Percentiles rank a stretch among this genome's conserved stretches.
Evolutionary conservation across 2,888 invertebrate genomes (phyloP).

Genomic region (Eugnorisma glareosa): DNA sequence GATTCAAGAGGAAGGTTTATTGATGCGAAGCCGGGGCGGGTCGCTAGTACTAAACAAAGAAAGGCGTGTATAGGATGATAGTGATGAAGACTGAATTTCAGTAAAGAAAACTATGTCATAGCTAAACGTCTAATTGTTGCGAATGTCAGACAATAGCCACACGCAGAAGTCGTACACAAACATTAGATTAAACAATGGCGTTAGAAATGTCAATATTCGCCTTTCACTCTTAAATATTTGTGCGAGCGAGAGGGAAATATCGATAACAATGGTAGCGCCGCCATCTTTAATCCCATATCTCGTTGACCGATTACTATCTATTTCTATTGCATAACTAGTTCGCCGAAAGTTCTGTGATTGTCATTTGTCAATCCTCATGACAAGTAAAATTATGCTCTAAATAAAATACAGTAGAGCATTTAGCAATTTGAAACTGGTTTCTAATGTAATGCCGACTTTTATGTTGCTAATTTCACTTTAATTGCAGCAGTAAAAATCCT

Average conservation of each 20-base stretch:
- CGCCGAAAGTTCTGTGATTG: slow-evolving; percentile 35
- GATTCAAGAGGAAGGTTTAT: no score
- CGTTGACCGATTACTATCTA: slow-evolving; percentile 28
- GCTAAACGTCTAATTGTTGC: background rate
- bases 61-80: background rate
- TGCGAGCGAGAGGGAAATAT: slow-evolving; percentile 10
- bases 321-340: slow-evolving; percentile 35
- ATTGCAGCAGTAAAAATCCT: background rate
- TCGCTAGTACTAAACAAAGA: background rate
- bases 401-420: background rate
- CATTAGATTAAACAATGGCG: slow-evolving; percentile 23
- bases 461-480: slow-evolving; percentile 33
- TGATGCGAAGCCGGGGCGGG: no score
- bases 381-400: slow-evolving; percentile 31
- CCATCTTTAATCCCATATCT: slow-evolving; percentile 36
- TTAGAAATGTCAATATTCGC: slow-evolving; percentile 23
- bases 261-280: slow-evolving; percentile 35
- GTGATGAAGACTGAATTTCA: slow-evolving; percentile 3
- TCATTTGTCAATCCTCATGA: slow-evolving; percentile 31
- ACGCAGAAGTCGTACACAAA: slow-evolving; percentile 3
- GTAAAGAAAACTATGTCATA: background rate
- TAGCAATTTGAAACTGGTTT: slow-evolving; percentile 30
- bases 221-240: slow-evolving; percentile 38
- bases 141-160: slow-evolving; percentile 2
- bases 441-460: background rate